A percentile compares a stretch with the other conserved stretches of the same genome.
Evolutionary conservation across 2,113 vertebrate species (phyloP).

Genomic region (Prochilodus magdalenae): DNA sequence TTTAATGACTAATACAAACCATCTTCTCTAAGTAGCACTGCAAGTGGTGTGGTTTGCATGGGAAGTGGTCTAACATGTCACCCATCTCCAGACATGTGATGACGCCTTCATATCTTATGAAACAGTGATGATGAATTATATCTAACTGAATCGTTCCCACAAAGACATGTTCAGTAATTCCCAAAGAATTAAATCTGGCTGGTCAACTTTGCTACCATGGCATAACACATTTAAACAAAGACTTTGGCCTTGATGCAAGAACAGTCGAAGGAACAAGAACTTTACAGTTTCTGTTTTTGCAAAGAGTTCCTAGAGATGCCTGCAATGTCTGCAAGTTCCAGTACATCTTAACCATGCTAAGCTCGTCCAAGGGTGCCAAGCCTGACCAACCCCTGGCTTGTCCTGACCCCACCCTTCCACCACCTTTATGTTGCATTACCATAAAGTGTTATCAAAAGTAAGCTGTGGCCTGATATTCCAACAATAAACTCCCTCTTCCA

Average conservation of each 20-base stretch:
- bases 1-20: constrained; percentile 30
- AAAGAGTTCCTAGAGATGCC: too few species aligned
- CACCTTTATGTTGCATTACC: constrained; percentile 57
- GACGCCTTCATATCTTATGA: constrained; percentile 14
- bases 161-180: neutral
- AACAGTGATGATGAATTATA: neutral
- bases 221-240: neutral
- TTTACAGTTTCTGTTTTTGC: neutral
- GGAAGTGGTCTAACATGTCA: constrained; percentile 42
- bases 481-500: constrained; percentile 45
- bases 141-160: neutral
- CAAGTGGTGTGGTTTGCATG: constrained; percentile 36
- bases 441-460: constrained; percentile 61
- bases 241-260: neutral
- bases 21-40: constrained; percentile 3
- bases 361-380: neutral
- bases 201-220: neutral
- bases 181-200: neutral
- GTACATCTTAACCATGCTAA: neutral
- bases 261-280: neutral
- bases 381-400: neutral
- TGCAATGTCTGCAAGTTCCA: neutral
- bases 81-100: constrained; percentile 18
- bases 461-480: constrained; percentile 66
- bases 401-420: constrained; percentile 49